These are phyloP conservation scores for Hypothenemus hampei DNA, from an alignment of 1,140 invertebrate genomes.

Conservation along the genomic window DNA sequence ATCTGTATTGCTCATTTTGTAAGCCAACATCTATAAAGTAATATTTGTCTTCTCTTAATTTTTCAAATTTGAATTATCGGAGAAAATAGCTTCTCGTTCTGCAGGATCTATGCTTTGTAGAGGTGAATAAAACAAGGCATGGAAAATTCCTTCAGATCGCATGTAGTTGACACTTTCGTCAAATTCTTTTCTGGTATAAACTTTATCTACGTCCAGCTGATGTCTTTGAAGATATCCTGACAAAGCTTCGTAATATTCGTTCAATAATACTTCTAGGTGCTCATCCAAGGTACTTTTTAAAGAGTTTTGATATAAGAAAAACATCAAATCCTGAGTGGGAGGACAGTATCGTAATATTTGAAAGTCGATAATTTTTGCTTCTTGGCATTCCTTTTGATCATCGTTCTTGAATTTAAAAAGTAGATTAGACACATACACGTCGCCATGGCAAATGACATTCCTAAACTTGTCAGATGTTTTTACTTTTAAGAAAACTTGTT, in stretches of 20 bases:
- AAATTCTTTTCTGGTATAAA: conserved; percentile 9
- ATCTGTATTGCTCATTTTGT: background rate
- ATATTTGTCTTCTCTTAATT: background rate
- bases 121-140: conserved; percentile 1
- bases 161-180: conserved; percentile 5
- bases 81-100: background rate
- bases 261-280: conserved; percentile 4
- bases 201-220: background rate
- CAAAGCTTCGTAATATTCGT: conserved; percentile 14
- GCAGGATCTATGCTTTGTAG: background rate
- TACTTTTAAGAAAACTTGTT: conserved; percentile 45
- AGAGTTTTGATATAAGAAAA: conserved; percentile 51
- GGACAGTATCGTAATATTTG: conserved; percentile 55
- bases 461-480: conserved; percentile 48
- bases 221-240: conserved; percentile 1
- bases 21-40: background rate
- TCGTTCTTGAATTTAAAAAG: conserved; percentile 57
- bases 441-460: conserved; percentile 57
- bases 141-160: background rate
- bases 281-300: conserved; percentile 40
- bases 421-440: conserved; percentile 60
- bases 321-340: conserved; percentile 50
- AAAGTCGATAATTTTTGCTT: conserved; percentile 57
- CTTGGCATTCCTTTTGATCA: conserved; percentile 19
- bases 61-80: background rate